phyloP scores from a whole-genome alignment of 2,797 vertebrate genomes.

The Lacerta viridis region DNA sequence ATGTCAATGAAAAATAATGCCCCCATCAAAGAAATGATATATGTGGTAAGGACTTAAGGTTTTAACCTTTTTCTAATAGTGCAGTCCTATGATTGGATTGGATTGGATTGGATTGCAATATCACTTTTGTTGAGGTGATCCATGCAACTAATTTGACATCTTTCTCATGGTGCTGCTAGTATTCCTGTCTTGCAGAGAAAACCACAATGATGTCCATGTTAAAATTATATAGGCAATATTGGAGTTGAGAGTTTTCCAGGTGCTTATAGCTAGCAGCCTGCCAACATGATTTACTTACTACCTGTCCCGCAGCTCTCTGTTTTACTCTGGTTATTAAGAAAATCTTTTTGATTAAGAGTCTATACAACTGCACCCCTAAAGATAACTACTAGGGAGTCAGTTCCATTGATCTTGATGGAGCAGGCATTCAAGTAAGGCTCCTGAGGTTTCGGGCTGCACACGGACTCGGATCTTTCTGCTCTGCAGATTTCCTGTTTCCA shows the following conservation, averaged over 20 bases:
- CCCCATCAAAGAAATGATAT: neutral
- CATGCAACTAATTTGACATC: too few species aligned
- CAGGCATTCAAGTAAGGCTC: neutral
- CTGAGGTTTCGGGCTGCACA: neutral
- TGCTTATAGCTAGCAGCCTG: neutral
- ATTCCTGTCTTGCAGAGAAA: too few species aligned
- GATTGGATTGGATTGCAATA: too few species aligned
- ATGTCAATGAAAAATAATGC: fast-evolving
- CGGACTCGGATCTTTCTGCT: neutral
- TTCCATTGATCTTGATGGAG: neutral
- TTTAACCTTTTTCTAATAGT: neutral
- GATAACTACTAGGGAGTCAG: too few species aligned
- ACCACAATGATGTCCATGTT: too few species aligned
- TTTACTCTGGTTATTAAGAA: neutral
- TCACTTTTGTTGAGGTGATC: too few species aligned
- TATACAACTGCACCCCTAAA: neutral
- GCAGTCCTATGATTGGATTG: neutral
- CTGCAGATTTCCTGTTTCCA: neutral
- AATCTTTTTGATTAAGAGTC: neutral
- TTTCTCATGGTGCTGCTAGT: too few species aligned
- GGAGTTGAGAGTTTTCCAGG: neutral
- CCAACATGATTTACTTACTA: neutral
- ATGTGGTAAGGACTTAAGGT: neutral
- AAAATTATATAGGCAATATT: too few species aligned
- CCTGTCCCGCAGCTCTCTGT: neutral